Percentiles rank a stretch among this genome's conserved stretches.
Evolutionary conservation across 2,113 vertebrate genomes (phyloP).

Genomic region (Hippopotamus amphibius): DNA sequence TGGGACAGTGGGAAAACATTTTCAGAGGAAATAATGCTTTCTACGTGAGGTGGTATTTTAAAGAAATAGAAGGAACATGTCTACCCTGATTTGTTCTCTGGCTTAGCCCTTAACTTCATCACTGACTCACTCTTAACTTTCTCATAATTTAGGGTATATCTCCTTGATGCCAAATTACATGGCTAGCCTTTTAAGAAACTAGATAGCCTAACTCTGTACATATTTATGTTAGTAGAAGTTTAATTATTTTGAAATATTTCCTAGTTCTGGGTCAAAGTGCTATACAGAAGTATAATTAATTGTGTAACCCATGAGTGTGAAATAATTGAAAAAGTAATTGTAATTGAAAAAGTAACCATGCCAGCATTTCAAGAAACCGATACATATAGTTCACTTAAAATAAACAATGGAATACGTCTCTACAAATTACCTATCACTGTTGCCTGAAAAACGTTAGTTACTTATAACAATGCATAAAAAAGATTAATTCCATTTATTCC

Average conservation of each 20-base stretch:
- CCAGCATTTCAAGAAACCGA: not conserved
- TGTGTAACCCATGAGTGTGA: not conserved
- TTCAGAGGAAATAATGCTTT: not conserved
- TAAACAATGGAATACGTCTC: not conserved
- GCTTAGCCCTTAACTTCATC: not conserved
- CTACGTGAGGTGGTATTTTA: not conserved
- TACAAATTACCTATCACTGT: not conserved
- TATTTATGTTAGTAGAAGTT: conserved; percentile 1
- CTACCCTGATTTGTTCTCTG: not conserved
- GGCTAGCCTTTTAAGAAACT: not conserved
- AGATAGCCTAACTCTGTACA: not conserved
- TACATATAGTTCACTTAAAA: conserved; percentile 29
- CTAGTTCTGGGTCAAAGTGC: not conserved
- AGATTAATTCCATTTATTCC: not conserved
- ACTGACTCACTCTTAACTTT: not conserved
- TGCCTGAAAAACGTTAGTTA: conserved; percentile 31
- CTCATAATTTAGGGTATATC: not conserved
- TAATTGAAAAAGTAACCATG: conserved; percentile 7
- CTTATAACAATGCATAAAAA: not conserved
- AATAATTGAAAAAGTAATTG: conserved; percentile 16
- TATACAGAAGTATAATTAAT: not conserved
- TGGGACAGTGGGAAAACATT: not conserved
- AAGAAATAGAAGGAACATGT: not conserved
- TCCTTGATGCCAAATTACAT: not conserved
- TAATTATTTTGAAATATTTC: conserved; percentile 52